Base-by-base conservation (phyloP, 2,113 vertebrate genomes). In the Pungitius pungitius region DNA sequence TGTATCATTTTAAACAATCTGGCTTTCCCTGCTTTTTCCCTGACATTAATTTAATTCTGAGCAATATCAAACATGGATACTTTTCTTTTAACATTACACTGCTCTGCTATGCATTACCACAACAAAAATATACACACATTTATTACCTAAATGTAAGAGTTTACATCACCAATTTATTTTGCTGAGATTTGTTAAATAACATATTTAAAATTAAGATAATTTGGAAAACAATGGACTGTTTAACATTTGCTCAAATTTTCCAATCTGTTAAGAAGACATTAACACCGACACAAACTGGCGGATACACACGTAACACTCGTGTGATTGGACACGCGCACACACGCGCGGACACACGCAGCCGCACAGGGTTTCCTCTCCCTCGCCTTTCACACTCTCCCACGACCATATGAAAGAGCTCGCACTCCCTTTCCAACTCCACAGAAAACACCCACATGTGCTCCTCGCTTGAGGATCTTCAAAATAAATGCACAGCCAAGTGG, bases 391-490 rank as follows among this genome's bases (percentile, higher is more conserved):
- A 82, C 81, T 77, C 75, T 80, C 77, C 73, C 65, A 65, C 40
- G 37, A 66, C 67, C 73, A 59, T 80, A 78, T 70, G 72, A 74
- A 80, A 77, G 67, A 57, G 61, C 76, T 84, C 81, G 75, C 77
- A 71, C 73, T 45, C 64, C 5, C 62, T 52, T 79, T 82, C 54
- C 66, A 61, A 65, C 75, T 75, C 69, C 40, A 70, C 60, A 79
- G 63, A 75, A 83, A 83, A 89, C 90, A 79, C 83, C 77, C 82
- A 81, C 81, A 66, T 70, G 56, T 71, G 77, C 75, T 70, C n/a
- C 15, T 68, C 24, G 20, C 61, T 75, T 27, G 59, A 20, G 70
- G 12, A 59, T 76, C 60, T 70, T 78, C 40, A 59, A 77, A 69
- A 67, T 69, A 82, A 49, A 84, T 37, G 69, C 77, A 73, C 65